Percentiles rank a stretch among this genome's conserved stretches.
phyloP scores from a whole-genome alignment of 2,797 vertebrate species.

The Bucorvus abyssinicus region DNA sequence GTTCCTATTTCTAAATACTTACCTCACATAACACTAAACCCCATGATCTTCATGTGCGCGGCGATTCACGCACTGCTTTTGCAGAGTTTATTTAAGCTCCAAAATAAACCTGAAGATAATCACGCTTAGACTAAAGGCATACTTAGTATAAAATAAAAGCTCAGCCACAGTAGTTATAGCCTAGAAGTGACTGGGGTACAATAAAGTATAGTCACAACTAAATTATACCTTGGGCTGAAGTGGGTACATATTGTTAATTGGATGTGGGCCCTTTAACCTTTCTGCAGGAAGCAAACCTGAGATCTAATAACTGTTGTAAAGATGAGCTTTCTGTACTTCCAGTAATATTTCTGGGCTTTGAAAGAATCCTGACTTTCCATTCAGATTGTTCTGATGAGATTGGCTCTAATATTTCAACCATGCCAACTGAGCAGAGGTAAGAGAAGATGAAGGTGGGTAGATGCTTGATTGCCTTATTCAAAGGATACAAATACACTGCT shows the following conservation, averaged over 20 bases:
- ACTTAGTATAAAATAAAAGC: background rate
- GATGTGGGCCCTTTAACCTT: constrained; percentile 75
- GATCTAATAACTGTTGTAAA: constrained; percentile 74
- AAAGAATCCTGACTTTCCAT: constrained; percentile 43
- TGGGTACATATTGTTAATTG: constrained; percentile 71
- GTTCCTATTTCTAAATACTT: background rate
- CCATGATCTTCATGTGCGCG: background rate
- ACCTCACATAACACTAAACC: background rate
- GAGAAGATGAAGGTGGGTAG: background rate
- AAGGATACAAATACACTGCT: background rate
- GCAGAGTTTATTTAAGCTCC: background rate
- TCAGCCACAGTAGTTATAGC: background rate
- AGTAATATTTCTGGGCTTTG: constrained; percentile 72
- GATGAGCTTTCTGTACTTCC: constrained; percentile 70
- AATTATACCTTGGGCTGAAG: constrained; percentile 65
- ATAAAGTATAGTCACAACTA: constrained; percentile 66
- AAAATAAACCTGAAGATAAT: background rate
- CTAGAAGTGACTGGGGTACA: constrained; percentile 14
- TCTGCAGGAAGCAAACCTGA: constrained; percentile 74
- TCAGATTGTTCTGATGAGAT: constrained; percentile 42
- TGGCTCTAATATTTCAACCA: constrained; percentile 36
- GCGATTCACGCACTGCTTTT: background rate
- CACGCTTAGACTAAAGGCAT: background rate
- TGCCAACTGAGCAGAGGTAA: background rate
- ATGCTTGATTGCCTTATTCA: background rate